Evolutionary conservation across 2,113 vertebrate species (phyloP).

Genomic region (Vulpes ferrilata): DNA sequence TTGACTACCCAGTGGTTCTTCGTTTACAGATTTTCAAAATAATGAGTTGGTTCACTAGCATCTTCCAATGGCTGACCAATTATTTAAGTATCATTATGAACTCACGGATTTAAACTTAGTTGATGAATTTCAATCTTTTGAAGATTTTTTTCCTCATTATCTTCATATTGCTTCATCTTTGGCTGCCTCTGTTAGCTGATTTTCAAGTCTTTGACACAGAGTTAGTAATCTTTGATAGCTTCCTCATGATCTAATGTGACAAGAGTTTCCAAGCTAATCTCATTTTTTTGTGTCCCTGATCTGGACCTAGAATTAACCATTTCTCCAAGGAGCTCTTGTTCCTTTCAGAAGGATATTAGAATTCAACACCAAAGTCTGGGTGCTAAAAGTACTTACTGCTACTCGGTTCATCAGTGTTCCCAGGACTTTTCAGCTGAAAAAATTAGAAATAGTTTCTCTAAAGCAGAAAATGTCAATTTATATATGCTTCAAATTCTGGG

Average conservation of each 20-base stretch:
- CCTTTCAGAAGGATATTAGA: background rate
- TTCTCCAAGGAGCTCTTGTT: background rate
- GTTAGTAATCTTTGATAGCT: background rate
- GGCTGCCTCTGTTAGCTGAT: background rate
- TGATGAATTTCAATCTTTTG: background rate
- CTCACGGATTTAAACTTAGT: background rate
- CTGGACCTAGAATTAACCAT: background rate
- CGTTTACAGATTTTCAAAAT: slow-evolving; percentile 16
- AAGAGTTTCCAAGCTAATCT: background rate
- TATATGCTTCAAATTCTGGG: background rate
- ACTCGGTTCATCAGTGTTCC: background rate
- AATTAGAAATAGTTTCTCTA: background rate
- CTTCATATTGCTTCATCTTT: background rate
- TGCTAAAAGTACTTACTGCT: background rate
- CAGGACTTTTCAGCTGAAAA: background rate
- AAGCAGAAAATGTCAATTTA: background rate
- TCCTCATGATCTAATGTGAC: background rate
- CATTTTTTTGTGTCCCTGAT: background rate
- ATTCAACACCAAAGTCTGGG: background rate
- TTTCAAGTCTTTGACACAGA: slow-evolving; percentile 4
- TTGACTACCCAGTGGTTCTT: background rate
- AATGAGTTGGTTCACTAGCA: background rate
- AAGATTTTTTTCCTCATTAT: background rate
- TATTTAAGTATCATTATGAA: background rate
- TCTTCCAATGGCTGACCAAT: background rate